Base-by-base conservation (phyloP, 2,888 invertebrate genomes). In the Drosophila affinis region DNA sequence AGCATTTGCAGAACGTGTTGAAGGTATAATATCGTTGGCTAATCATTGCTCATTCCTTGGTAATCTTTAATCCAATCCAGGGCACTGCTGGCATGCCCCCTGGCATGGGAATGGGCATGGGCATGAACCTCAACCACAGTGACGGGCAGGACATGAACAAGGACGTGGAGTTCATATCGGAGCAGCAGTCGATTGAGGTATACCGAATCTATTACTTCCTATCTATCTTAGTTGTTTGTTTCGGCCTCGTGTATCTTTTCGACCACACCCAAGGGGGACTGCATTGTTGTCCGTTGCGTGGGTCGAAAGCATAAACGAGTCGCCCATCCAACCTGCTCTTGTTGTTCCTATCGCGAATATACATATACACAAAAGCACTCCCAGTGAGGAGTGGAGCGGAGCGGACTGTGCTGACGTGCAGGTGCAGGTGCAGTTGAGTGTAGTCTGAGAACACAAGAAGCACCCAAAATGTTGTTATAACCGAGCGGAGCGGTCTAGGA, bases 1-100 rank as follows among this genome's bases (percentile, higher is more conserved):
- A 95, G 85, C 95, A 95, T 91, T 91, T 96, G 65, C 95, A 95
- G 77, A 95, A 95, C 91, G 95, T 95, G 47, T 94, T 95, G 74
- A 95, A 95, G 89, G 95, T 95, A 91, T 18, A 7, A 6, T 39
- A 14, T 29, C 7, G 9, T 44, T 2, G 18, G 0, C 9, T 2
- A 18, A 9, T 4, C n/a, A 2, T 0, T 3, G 3, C 3, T 3
- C 21, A 10, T 39, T 29, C 29, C 29, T 9, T 29, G 29, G 29
- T 29, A 29, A 14, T 6, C 39, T 39, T 2, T 32, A 21, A n/a
- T n/a, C 9, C 29, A 4, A n/a, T 51, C 29, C 73, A 86, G 88
- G 79, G 93, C 92, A 86, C 93, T 93, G 69, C 92, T 92, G 76
- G 93, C 91, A 67, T 93, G 93, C 81, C 89, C 14, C 76, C 87